Base-by-base conservation (phyloP, 2,888 invertebrate genomes). In the Stomorhina lunata region DNA sequence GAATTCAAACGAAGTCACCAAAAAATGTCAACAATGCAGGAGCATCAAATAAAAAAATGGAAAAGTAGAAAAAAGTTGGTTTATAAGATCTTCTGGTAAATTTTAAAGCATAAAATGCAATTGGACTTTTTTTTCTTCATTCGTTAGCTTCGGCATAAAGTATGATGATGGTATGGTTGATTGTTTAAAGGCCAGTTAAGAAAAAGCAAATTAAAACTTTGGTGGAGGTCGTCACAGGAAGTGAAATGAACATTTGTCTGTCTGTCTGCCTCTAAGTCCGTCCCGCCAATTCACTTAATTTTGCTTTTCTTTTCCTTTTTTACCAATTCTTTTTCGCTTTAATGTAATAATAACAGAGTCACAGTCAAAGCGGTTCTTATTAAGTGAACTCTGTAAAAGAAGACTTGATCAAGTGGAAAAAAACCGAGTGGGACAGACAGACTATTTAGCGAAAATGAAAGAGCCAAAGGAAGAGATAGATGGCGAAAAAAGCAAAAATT, bases 401-500 rank as follows among this genome's bases (percentile, higher is more conserved):
- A 20, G 40, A 22, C 12, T 50, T 37, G 40, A 57, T 34, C 20
- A 34, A 76, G 57, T 17, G 15, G 32, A 63, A 66, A 63, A 71
- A 34, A 55, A 34, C 17, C 9, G 48, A 12, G 22, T 12, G 63
- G 65, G 57, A 68, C 57, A 48, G 66, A 68, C 34, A 32, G 20
- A 50, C 63, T 37, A 25, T 25, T 15, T 48, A 43, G 5, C 43
- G 25, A 48, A 10, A 34, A 17, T 27, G 15, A 50, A 9, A 53
- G 32, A 57, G 32, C 15, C n/a, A 48, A 40, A 55, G 59, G 55
- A 57, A 66, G 73, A 59, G 59, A 63, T 66, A 78, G 84, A 86
- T 85, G 57, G 57, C 45, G 57, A 79, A 87, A 87, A 86, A 87
- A 86, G 87, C 85, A 86, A 78, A 89, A 89, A 89, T 89, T 88